Evolutionary conservation across 2,888 invertebrate species (phyloP).

Genomic region (Eristalis intricaria): DNA sequence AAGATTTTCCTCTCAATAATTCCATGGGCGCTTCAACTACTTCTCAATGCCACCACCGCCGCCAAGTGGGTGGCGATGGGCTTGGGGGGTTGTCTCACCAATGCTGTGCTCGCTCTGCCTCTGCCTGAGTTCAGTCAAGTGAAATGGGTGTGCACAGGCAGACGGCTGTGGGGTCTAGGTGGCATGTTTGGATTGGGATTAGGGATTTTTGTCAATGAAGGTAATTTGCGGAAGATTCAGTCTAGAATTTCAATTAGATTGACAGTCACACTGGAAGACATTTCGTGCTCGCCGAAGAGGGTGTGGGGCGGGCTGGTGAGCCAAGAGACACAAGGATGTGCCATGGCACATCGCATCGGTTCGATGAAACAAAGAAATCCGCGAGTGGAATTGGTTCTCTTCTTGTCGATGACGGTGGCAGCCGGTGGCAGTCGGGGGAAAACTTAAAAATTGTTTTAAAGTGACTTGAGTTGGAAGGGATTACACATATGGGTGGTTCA

Average conservation of each 20-base stretch:
- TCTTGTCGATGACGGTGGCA: not conserved
- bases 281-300: not conserved
- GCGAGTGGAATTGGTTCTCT: constrained; percentile 44
- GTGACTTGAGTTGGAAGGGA: constrained; percentile 70
- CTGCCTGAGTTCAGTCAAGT: constrained; percentile 34
- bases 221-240: constrained; percentile 81
- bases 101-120: not conserved
- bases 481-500: constrained; percentile 58
- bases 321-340: constrained; percentile 2
- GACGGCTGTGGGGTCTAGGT: constrained; percentile 42
- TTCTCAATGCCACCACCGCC: constrained; percentile 52
- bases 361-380: constrained; percentile 55
- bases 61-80: not conserved
- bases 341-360: not conserved
- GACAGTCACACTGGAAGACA: constrained; percentile 75
- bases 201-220: constrained; percentile 81
- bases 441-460: constrained; percentile 72
- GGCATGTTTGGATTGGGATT: constrained; percentile 77
- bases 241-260: constrained; percentile 81
- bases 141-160: constrained; percentile 45
- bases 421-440: constrained; percentile 10
- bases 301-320: not conserved
- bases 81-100: not conserved
- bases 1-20: constrained; percentile 70
- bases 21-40: constrained; percentile 68